These are phyloP conservation scores for Manduca sexta DNA, from an alignment of 1,140 invertebrate species.

Conservation along the genomic window DNA sequence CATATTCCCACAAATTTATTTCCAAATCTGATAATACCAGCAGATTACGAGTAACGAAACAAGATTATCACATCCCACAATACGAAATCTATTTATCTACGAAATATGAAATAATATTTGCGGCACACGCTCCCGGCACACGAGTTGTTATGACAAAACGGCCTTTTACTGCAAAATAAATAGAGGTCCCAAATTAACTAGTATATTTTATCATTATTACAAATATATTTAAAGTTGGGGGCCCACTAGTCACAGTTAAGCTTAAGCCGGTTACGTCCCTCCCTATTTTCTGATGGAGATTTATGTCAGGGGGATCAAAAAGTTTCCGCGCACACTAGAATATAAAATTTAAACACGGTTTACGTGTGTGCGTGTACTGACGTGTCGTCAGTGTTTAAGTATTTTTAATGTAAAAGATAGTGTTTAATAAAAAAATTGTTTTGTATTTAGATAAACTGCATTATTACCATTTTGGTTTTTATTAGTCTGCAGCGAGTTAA, in stretches of 20 bases:
- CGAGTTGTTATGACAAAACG: constrained; percentile 45
- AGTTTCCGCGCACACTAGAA: constrained; percentile 41
- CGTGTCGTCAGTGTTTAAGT: not conserved
- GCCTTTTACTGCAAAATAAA: constrained; percentile 47
- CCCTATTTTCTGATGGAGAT: constrained; percentile 71
- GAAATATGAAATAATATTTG: constrained; percentile 65
- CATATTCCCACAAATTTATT: too few species aligned
- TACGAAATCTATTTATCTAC: constrained; percentile 52
- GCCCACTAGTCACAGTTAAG: constrained; percentile 61
- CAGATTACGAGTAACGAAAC: constrained; percentile 36
- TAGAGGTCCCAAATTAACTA: constrained; percentile 53
- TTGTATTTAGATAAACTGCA: too few species aligned
- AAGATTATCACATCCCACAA: constrained; percentile 45
- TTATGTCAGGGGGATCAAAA: constrained; percentile 71
- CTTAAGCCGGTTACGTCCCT: constrained; percentile 69
- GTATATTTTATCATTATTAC: constrained; percentile 65
- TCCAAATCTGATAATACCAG: constrained; percentile 6
- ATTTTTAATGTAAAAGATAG: not conserved
- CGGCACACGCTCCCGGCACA: constrained; percentile 30
- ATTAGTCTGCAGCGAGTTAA: too few species aligned
- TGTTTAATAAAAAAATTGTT: too few species aligned
- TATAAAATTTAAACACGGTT: constrained; percentile 4
- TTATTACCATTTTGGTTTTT: too few species aligned
- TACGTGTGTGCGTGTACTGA: not conserved
- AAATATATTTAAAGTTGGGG: constrained; percentile 59